Evolutionary conservation across 2,113 vertebrate genomes (phyloP).

Genomic region (Oreocharis arfaki): DNA sequence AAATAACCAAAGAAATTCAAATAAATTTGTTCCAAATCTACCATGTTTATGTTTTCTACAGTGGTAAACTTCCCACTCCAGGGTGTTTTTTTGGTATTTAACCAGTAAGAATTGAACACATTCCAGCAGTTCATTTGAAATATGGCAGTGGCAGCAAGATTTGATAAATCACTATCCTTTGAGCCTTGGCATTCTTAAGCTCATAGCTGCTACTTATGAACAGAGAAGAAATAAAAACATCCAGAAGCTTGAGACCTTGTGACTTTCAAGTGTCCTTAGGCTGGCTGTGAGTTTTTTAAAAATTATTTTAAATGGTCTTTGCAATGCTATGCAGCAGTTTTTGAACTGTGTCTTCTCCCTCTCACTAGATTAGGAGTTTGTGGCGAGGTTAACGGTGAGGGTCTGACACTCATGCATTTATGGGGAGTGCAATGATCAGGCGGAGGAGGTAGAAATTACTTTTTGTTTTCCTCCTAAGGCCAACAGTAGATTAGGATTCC

Average conservation of each 20-base stretch:
- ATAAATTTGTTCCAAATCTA: background rate
- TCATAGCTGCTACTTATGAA: background rate
- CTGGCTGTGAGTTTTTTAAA: background rate
- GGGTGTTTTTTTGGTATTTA: background rate
- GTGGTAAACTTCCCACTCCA: background rate
- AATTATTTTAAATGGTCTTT: background rate
- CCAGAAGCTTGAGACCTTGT: background rate
- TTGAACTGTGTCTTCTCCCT: background rate
- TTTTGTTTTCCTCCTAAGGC: background rate
- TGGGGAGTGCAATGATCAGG: background rate
- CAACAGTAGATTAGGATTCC: background rate
- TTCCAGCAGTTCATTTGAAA: background rate
- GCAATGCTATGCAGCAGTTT: background rate
- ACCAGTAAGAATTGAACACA: background rate
- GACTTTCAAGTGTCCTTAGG: background rate
- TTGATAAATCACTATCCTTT: background rate
- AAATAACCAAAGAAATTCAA: background rate
- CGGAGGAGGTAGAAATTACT: background rate
- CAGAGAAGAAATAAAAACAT: background rate
- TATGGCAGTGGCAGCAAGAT: background rate
- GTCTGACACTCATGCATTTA: background rate
- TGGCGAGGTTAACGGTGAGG: background rate
- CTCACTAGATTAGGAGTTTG: background rate
- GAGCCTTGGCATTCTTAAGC: background rate
- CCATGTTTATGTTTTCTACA: background rate